phyloP scores from a whole-genome alignment of 1,140 invertebrate species.

The Helicorthomorpha holstii region DNA sequence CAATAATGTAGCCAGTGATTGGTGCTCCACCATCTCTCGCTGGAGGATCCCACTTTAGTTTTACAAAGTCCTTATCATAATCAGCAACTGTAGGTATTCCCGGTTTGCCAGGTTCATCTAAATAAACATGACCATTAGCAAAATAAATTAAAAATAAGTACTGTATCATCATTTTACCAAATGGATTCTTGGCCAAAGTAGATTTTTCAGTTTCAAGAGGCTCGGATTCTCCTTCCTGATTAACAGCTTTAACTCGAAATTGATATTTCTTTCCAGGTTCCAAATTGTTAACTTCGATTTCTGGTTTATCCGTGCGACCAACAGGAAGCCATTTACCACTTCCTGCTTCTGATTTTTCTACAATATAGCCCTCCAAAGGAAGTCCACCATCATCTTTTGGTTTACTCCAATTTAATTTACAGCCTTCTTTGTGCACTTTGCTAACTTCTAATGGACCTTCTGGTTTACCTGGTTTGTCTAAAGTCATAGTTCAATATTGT shows the following conservation, averaged over 20 bases:
- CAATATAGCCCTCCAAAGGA: constrained; percentile 69
- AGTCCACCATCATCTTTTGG: constrained; percentile 89
- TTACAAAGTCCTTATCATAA: constrained; percentile 80
- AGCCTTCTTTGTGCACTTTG: constrained; percentile 86
- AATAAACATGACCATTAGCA: constrained; percentile 4
- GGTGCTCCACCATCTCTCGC: constrained; percentile 88
- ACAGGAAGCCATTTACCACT: constrained; percentile 39
- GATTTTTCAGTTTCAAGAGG: constrained; percentile 71
- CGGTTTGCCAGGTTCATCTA: constrained; percentile 67
- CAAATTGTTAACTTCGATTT: constrained; percentile 68
- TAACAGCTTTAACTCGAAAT: constrained; percentile 85
- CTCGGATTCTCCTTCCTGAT: constrained; percentile 90
- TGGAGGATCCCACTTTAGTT: constrained; percentile 91
- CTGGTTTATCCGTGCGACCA: constrained; percentile 55
- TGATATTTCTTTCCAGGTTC: constrained; percentile 85
- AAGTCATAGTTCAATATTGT: neutral
- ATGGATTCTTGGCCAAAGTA: constrained; percentile 89
- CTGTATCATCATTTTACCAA: constrained; percentile 34
- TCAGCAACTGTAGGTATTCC: constrained; percentile 82
- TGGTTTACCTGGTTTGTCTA: constrained; percentile 82
- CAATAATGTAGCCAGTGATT: constrained; percentile 84
- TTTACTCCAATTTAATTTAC: constrained; percentile 87
- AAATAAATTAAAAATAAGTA: constrained; percentile 2
- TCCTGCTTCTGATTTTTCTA: constrained; percentile 81
- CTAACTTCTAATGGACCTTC: constrained; percentile 83